phyloP scores from a whole-genome alignment of 2,797 vertebrate genomes.

The Notamacropus eugenii region DNA sequence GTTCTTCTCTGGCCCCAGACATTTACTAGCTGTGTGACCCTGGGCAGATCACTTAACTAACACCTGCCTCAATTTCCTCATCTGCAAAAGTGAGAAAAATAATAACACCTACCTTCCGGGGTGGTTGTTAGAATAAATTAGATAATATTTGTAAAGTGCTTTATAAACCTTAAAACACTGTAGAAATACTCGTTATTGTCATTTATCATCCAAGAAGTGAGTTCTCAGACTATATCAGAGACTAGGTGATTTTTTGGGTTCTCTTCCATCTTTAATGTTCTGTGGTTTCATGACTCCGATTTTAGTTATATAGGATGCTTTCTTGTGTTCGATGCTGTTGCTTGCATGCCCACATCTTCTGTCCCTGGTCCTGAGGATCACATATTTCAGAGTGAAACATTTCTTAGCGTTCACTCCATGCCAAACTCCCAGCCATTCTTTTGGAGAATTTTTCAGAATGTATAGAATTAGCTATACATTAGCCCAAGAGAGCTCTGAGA shows the following conservation, averaged over 20 bases:
- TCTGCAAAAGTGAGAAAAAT: background rate
- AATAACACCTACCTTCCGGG: background rate
- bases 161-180: background rate
- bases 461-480: constrained; percentile 43
- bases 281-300: background rate
- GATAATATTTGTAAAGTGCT: background rate
- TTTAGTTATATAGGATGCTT: background rate
- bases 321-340: background rate
- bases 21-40: background rate
- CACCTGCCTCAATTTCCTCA: background rate
- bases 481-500: background rate
- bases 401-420: constrained; percentile 31
- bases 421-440: constrained; percentile 11
- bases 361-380: background rate
- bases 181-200: background rate
- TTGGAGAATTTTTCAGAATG: constrained; percentile 35
- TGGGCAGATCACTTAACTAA: background rate
- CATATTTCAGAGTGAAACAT: background rate
- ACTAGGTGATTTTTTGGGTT: background rate
- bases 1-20: background rate
- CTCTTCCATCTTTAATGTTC: background rate
- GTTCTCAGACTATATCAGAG: background rate
- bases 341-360: background rate
- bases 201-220: background rate
- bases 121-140: background rate